A percentile compares a stretch with the other conserved stretches of the same genome.
Conservation (phyloP, 2,888 invertebrate genomes). For the Rotaria magnacalcarata region DNA sequence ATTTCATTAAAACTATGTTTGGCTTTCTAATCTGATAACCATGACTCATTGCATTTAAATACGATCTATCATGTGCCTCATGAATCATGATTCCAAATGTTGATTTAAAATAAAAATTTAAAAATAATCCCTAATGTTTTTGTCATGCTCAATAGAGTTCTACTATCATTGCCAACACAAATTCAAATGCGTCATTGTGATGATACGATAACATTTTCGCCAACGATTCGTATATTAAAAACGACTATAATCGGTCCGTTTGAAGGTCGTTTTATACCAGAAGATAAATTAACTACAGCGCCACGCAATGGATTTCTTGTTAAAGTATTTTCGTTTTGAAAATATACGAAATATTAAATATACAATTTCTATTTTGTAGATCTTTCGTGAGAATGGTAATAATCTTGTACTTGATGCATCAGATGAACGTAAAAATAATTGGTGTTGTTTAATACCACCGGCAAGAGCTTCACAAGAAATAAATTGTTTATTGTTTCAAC, state of each 20-base stretch:
- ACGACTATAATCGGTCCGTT: constrained; percentile 24
- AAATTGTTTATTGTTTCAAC: constrained; percentile 34
- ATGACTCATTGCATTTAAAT: neutral
- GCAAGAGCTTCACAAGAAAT: constrained; percentile 29
- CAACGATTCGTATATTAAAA: constrained; percentile 11
- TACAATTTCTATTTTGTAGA: neutral
- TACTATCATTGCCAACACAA: constrained; percentile 17
- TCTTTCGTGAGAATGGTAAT: constrained; percentile 30
- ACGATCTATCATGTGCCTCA: too few species aligned
- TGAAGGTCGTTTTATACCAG: constrained; percentile 32
- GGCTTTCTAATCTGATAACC: neutral
- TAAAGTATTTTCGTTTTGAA: neutral
- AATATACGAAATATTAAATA: too few species aligned
- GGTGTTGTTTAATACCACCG: constrained; percentile 15
- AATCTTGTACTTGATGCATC: constrained; percentile 34
- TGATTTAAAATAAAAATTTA: too few species aligned
- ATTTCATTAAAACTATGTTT: too few species aligned
- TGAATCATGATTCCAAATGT: too few species aligned
- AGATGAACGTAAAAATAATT: constrained; percentile 22
- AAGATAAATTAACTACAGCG: constrained; percentile 32
- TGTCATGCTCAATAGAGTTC: neutral
- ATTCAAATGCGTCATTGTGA: constrained; percentile 26
- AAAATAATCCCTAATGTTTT: neutral
- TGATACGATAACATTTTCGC: constrained; percentile 23
- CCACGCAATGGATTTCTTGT: constrained; percentile 19